Evolutionary conservation across 2,113 vertebrate species (phyloP).

Genomic region (Sterrhoptilus dennistouni): DNA sequence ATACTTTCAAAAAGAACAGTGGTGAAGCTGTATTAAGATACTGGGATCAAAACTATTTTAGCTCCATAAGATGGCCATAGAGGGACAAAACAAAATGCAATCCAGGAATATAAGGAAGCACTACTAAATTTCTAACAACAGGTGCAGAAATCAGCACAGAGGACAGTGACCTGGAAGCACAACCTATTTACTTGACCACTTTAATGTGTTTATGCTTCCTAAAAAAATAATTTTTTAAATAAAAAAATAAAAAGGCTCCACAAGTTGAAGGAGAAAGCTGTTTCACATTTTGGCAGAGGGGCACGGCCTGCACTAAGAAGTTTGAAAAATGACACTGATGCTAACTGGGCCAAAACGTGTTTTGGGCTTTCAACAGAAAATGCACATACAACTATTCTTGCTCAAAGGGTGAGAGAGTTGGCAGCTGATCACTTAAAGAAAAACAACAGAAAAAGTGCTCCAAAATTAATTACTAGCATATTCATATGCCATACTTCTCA

Average conservation of each 20-base stretch:
- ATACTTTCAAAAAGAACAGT: background rate
- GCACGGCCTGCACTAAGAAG: background rate
- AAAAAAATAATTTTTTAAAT: too few relatives aligned
- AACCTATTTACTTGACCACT: background rate
- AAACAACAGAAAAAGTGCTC: background rate
- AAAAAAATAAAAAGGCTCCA: background rate
- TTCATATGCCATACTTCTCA: background rate
- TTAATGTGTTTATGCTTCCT: background rate
- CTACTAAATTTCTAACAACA: background rate
- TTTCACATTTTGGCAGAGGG: background rate
- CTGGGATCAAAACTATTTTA: background rate
- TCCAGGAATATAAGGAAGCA: background rate
- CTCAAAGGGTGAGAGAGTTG: background rate
- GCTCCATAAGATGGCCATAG: background rate
- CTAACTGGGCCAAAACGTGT: background rate
- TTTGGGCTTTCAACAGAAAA: background rate
- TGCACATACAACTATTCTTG: background rate
- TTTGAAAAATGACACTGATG: background rate
- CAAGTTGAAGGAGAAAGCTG: background rate
- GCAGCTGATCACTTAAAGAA: background rate
- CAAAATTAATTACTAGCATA: background rate
- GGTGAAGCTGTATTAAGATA: background rate
- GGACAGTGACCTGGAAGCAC: background rate
- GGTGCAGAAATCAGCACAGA: background rate
- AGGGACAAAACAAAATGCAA: background rate